Evolutionary conservation across 2,113 vertebrate species (phyloP), one percentile per base, ranked within the genome.

Genomic region (Gnathonemus longibarbis): DNA sequence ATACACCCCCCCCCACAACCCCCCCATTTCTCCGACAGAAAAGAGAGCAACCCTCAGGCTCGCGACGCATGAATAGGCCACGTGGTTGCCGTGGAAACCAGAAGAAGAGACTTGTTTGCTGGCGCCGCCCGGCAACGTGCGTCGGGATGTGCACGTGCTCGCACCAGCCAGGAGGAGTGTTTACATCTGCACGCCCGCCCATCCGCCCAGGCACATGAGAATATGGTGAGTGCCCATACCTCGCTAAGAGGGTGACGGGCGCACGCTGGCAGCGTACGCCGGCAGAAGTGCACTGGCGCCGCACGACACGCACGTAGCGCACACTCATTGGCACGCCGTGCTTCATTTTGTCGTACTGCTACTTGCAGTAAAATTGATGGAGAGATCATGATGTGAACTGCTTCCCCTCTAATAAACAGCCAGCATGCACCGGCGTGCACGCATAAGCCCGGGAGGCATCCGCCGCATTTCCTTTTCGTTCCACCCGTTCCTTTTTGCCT

Each of bases 1-100:
- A 94, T 91, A 92, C 93, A 93, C 94, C 90, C 91, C 45, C 45
- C 91, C 90, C 88, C 66, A 83, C 9, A 17, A 89, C 24, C 80
- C 87, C 53, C 53, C 7, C 39, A 42, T 27, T 39, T 46, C 42
- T 45, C 87, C 21, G 24, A n/a, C 56, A 7, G 53, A 88, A 88
- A 2, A 45, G 2, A 62, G 56, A 88, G 80, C 84, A 52, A 31
- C 83, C 84, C 39, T 91, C 95, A 90, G 93, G 92, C 94, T 93
- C 93, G 92, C 90, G 90, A 94, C 90, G 92, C 94, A 95, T 95
- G 94, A 93, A 92, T 92, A 93, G 93, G 93, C 93, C 91, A 91
- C 92, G 88, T 89, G 56, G 94, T 95, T 95, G 93, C 94, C 94
- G 49, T 92, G 94, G 95, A 94, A 95, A 96, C 93, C 35, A 31